A percentile compares a stretch with the other conserved stretches of the same genome.
Conservation (phyloP, 2,888 invertebrate genomes). For the Alitta virens region DNA sequence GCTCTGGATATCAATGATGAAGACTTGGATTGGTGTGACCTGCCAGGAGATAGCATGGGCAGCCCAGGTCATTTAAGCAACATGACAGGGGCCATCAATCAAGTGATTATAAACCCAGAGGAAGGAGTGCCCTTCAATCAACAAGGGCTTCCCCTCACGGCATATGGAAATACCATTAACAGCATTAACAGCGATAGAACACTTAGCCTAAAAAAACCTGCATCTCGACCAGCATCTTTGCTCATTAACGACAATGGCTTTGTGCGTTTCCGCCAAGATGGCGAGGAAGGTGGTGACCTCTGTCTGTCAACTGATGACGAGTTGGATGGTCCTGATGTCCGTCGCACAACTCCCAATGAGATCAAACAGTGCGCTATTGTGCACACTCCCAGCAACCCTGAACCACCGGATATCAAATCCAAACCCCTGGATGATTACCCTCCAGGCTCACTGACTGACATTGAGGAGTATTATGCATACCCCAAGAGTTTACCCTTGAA, state of each 20-base stretch:
- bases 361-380: too few species aligned
- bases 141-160: background rate
- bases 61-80: background rate
- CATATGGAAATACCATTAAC: background rate
- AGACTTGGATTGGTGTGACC: constrained; percentile 6
- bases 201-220: background rate
- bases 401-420: background rate
- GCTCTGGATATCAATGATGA: constrained; percentile 3
- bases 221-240: constrained; percentile 66
- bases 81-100: background rate
- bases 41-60: background rate
- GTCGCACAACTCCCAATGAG: background rate
- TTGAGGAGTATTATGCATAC: too few species aligned
- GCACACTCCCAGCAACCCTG: background rate
- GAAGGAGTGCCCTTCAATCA: background rate
- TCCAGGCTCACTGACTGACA: too few species aligned
- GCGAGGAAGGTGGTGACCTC: constrained; percentile 16
- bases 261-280: constrained; percentile 61
- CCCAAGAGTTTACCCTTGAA: background rate
- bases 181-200: background rate
- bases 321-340: constrained; percentile 8
- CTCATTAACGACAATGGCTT: constrained; percentile 88
- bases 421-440: background rate
- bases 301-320: constrained; percentile 22
- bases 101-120: background rate